A percentile compares a stretch with the other conserved stretches of the same genome.
Evolutionary conservation across 2,797 vertebrate genomes (phyloP).

Genomic region (Phoebastria nigripes): DNA sequence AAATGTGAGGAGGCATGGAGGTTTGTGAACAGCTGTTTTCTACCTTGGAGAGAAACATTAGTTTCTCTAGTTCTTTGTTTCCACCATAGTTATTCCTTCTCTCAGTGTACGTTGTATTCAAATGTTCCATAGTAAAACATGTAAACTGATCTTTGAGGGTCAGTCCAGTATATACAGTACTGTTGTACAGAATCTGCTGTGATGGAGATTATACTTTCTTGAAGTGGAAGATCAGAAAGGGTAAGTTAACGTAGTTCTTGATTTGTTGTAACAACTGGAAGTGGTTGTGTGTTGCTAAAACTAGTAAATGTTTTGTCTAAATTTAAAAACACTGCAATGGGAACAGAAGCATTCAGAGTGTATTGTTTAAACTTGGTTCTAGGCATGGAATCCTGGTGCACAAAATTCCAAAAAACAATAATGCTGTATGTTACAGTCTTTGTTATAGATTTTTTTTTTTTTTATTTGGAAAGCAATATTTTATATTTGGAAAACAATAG

Average conservation of each 20-base stretch:
- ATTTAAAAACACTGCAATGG: background rate
- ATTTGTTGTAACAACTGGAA: background rate
- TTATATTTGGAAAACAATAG: background rate
- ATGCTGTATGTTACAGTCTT: background rate
- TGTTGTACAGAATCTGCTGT: background rate
- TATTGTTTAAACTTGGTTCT: background rate
- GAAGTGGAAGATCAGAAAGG: background rate
- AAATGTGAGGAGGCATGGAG: background rate
- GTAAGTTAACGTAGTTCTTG: background rate
- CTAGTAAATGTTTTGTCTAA: background rate
- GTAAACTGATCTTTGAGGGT: background rate
- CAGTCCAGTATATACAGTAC: background rate
- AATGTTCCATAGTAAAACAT: background rate
- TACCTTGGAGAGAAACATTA: background rate
- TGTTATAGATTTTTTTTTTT: background rate
- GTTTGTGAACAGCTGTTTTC: background rate
- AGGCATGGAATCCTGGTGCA: background rate
- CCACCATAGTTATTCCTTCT: background rate
- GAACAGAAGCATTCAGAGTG: background rate
- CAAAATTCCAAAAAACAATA: background rate
- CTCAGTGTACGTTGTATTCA: background rate
- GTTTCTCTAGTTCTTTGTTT: background rate
- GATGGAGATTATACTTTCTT: background rate
- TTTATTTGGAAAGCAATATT: background rate
- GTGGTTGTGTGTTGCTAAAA: background rate